phyloP scores from a whole-genome alignment of 2,113 vertebrate genomes.

The Cephalopterus ornatus region DNA sequence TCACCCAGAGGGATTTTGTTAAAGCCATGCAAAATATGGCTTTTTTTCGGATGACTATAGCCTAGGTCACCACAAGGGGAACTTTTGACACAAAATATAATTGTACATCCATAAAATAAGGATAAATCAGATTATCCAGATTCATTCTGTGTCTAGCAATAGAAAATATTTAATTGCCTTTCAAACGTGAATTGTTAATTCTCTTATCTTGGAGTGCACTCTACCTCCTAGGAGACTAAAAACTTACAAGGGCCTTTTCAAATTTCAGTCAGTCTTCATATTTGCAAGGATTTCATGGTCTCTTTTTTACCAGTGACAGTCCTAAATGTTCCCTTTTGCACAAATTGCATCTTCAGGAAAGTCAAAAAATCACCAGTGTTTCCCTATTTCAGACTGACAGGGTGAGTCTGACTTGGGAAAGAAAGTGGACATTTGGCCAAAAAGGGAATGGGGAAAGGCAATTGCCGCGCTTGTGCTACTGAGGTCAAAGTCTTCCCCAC shows the following conservation, averaged over 20 bases:
- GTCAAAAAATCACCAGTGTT: neutral
- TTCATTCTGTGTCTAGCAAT: neutral
- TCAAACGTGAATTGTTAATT: neutral
- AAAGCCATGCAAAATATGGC: neutral
- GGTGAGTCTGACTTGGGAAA: neutral
- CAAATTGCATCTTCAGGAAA: neutral
- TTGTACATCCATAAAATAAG: neutral
- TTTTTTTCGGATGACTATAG: neutral
- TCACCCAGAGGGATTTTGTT: neutral
- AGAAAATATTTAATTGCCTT: conserved; percentile 30
- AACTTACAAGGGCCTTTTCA: neutral
- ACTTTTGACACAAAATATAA: conserved; percentile 4
- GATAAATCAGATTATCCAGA: neutral
- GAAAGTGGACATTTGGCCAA: neutral
- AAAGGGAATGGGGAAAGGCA: neutral
- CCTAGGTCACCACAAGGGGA: conserved; percentile 14
- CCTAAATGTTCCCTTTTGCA: neutral
- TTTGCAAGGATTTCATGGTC: neutral
- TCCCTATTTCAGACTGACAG: neutral
- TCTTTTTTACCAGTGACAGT: neutral
- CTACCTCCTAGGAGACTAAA: neutral
- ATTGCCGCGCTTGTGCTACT: neutral
- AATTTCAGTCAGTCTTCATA: neutral
- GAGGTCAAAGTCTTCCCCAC: neutral
- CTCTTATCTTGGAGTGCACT: neutral